Conservation (phyloP, 1,140 invertebrate genomes). For the Penaeus vannamei region DNA sequence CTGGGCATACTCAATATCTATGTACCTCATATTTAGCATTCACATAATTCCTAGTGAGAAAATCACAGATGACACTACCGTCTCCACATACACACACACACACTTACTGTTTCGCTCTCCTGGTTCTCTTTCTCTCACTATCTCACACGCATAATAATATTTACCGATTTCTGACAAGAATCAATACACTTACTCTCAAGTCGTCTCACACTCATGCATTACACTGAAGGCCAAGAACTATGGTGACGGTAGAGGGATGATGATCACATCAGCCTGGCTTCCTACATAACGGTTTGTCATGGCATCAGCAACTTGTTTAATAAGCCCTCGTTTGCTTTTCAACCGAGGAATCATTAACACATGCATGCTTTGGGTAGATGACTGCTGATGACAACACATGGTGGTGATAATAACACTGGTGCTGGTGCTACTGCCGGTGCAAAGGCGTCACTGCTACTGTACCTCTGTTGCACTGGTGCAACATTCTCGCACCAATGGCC, state of each 20-base stretch:
- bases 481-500: too few relatives aligned
- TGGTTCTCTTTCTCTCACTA: neutral
- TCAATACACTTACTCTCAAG: too few relatives aligned
- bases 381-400: slow-evolving; percentile 40
- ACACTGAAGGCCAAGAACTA: slow-evolving; percentile 59
- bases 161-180: too few relatives aligned
- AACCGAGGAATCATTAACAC: slow-evolving; percentile 39
- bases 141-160: neutral
- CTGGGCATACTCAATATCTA: slow-evolving; percentile 46
- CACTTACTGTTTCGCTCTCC: neutral
- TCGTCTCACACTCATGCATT: slow-evolving; percentile 25
- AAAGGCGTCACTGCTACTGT: slow-evolving; percentile 2
- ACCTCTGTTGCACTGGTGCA: slow-evolving; percentile 14
- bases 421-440: slow-evolving; percentile 44
- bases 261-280: slow-evolving; percentile 61
- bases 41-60: slow-evolving; percentile 60
- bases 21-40: slow-evolving; percentile 49
- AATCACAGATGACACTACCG: slow-evolving; percentile 65
- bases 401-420: slow-evolving; percentile 59
- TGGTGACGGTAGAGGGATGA: slow-evolving; percentile 62
- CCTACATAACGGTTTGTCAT: slow-evolving; percentile 60
- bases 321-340: slow-evolving; percentile 17
- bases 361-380: slow-evolving; percentile 34
- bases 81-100: slow-evolving; percentile 50
- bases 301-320: slow-evolving; percentile 51